phyloP scores from a whole-genome alignment of 2,113 vertebrate species.

The Plecotus auritus region DNA sequence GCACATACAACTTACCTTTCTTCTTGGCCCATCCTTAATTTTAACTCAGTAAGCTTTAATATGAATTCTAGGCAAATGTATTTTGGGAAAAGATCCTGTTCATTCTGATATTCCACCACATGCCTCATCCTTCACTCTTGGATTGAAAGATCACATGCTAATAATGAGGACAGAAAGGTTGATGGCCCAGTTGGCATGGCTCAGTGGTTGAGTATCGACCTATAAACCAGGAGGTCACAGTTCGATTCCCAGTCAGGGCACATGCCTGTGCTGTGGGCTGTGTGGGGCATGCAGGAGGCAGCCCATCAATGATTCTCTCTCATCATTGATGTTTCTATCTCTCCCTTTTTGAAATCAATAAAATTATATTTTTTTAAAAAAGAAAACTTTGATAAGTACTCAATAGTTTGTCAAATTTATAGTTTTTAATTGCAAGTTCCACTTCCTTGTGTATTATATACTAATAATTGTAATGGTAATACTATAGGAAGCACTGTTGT shows the following conservation, averaged over 20 bases:
- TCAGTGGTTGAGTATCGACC: too few relatives aligned
- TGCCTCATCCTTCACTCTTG: background rate
- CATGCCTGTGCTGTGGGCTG: too few relatives aligned
- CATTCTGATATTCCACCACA: background rate
- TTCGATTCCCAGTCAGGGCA: too few relatives aligned
- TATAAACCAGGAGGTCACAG: too few relatives aligned
- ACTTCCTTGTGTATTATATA: background rate
- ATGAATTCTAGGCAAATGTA: background rate
- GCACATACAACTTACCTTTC: too few relatives aligned
- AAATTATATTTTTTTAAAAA: too few relatives aligned
- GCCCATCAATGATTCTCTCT: too few relatives aligned
- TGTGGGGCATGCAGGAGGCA: too few relatives aligned
- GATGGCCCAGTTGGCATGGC: too few relatives aligned
- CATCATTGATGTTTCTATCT: too few relatives aligned
- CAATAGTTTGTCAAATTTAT: background rate
- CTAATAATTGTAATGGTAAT: background rate
- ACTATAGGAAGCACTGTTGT: background rate
- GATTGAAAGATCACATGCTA: background rate
- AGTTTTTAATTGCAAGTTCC: background rate
- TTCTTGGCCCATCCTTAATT: background rate
- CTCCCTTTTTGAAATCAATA: too few relatives aligned
- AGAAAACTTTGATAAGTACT: background rate
- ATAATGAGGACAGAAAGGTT: background rate
- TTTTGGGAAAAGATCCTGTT: background rate
- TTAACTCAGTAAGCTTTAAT: background rate